These are phyloP conservation scores for Gorsachius magnificus DNA, from an alignment of 2,797 vertebrate species.

Conservation along the genomic window DNA sequence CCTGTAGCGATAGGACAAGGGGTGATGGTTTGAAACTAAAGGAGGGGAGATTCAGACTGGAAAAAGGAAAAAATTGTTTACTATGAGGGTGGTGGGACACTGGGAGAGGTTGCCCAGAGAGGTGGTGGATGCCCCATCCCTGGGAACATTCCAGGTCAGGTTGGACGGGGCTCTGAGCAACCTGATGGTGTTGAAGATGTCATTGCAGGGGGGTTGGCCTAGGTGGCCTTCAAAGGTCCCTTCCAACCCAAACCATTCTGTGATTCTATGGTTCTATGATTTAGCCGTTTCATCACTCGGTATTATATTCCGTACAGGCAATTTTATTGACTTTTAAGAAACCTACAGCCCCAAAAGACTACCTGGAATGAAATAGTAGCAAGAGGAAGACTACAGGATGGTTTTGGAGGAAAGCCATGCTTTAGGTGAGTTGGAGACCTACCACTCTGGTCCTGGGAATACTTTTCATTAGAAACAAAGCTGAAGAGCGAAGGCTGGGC, in stretches of 20 bases:
- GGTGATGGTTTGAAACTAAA: background rate
- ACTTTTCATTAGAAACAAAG: background rate
- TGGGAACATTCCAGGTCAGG: background rate
- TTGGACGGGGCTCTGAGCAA: accelerated
- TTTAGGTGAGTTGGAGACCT: background rate
- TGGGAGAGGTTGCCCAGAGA: accelerated
- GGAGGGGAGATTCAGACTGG: background rate
- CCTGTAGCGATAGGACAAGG: accelerated
- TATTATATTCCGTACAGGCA: accelerated
- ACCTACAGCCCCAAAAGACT: background rate
- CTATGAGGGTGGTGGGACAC: accelerated
- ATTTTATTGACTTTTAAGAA: background rate
- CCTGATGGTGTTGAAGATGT: background rate
- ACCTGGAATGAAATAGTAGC: background rate
- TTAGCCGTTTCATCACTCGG: background rate
- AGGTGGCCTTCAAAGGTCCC: accelerated
- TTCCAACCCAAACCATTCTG: background rate
- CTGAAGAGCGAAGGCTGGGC: background rate
- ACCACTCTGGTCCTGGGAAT: background rate
- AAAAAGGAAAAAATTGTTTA: background rate
- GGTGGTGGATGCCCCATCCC: background rate
- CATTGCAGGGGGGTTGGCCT: accelerated
- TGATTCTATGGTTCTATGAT: background rate
- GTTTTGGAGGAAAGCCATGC: background rate
- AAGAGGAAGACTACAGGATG: background rate